Percentiles rank a stretch among this genome's conserved stretches.
Evolutionary conservation across 2,113 vertebrate species (phyloP).

Genomic region (Synchiropus splendidus): DNA sequence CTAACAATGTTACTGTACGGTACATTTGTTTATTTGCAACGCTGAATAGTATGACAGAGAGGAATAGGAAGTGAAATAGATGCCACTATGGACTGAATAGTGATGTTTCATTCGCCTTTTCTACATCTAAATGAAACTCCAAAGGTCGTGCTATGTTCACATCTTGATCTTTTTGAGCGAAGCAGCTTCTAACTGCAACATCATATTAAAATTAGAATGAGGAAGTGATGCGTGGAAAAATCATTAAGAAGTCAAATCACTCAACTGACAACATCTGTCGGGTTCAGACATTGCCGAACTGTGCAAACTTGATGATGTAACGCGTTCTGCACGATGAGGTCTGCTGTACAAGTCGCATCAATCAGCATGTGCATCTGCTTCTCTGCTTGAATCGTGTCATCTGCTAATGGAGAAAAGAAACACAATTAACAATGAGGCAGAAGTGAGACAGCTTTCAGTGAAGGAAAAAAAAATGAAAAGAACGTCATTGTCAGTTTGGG

Average conservation of each 20-base stretch:
- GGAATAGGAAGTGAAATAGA: too few species aligned
- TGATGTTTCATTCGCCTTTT: too few species aligned
- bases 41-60: too few species aligned
- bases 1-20: too few species aligned
- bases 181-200: not conserved
- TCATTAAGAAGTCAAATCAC: conserved; percentile 29
- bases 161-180: too few species aligned
- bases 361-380: conserved; percentile 44
- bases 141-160: too few species aligned
- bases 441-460: conserved; percentile 6
- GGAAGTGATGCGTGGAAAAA: conserved; percentile 7
- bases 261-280: conserved; percentile 36
- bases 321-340: conserved; percentile 14
- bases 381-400: conserved; percentile 39
- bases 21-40: too few species aligned
- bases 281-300: conserved; percentile 15
- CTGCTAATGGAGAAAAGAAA: conserved; percentile 34
- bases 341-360: conserved; percentile 43
- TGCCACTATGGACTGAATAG: too few species aligned
- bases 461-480: conserved; percentile 10
- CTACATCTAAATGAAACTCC: too few species aligned
- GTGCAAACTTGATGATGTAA: conserved; percentile 23
- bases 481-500: not conserved
- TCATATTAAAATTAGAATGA: conserved; percentile 16
- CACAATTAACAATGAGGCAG: conserved; percentile 32